Conservation (phyloP, 2,888 invertebrate genomes). For the Phengaris arion region DNA sequence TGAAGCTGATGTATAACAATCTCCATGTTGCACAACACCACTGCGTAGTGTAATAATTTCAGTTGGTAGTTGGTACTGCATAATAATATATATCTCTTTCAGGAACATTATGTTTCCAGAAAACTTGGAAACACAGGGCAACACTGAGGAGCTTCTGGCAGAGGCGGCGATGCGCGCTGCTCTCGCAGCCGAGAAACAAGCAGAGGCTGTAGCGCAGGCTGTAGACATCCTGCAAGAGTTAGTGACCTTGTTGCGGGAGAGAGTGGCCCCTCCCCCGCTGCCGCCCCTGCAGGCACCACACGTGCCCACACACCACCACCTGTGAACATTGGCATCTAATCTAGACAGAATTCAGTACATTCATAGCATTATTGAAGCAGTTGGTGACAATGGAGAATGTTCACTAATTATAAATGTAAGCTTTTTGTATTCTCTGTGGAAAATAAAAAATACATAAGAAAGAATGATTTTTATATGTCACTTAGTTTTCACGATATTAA, state of each 20-base stretch:
- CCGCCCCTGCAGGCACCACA: conserved; percentile 41
- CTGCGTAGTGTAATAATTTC: neutral
- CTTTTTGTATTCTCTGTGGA: too few relatives aligned
- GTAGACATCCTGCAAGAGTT: conserved; percentile 60
- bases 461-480: too few relatives aligned
- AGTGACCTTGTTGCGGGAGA: conserved; percentile 79
- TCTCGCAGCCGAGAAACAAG: conserved; percentile 70
- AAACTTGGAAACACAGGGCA: conserved; percentile 43
- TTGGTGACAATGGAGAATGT: conserved; percentile 13
- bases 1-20: too few relatives aligned
- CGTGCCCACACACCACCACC: conserved; percentile 48
- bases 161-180: conserved; percentile 73
- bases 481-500: too few relatives aligned
- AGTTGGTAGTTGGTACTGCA: neutral
- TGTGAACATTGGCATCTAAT: conserved; percentile 25
- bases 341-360: neutral
- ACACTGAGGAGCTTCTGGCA: conserved; percentile 68
- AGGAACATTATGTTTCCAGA: conserved; percentile 12
- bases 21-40: too few relatives aligned
- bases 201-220: conserved; percentile 60
- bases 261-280: conserved; percentile 65
- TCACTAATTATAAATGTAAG: too few relatives aligned
- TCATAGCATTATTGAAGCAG: neutral
- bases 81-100: neutral
- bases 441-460: too few relatives aligned